These are phyloP conservation scores for Rhyzopertha dominica DNA, from an alignment of 1,140 invertebrate species.

Conservation along the genomic window DNA sequence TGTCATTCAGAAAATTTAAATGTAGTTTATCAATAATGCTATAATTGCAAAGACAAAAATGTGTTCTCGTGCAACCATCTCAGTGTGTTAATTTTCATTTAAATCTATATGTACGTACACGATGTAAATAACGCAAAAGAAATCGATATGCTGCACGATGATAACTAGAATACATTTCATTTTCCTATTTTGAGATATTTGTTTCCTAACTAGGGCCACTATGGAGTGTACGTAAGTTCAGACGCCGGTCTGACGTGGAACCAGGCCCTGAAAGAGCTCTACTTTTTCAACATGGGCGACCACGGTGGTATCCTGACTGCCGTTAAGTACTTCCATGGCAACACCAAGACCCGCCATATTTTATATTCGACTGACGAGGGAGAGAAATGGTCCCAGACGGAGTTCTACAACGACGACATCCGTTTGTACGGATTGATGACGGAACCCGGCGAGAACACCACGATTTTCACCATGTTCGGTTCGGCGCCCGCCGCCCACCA, in stretches of 20 bases:
- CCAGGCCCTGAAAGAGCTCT: slow-evolving; percentile 70
- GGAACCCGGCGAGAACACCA: slow-evolving; percentile 87
- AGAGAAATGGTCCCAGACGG: slow-evolving; percentile 66
- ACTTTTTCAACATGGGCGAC: slow-evolving; percentile 86
- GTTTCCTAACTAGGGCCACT: slow-evolving; percentile 52
- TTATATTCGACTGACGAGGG: slow-evolving; percentile 85
- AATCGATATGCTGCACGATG: too few species aligned
- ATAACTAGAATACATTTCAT: too few species aligned
- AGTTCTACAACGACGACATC: slow-evolving; percentile 66
- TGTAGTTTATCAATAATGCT: too few species aligned
- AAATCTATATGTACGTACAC: too few species aligned
- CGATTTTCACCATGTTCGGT: slow-evolving; percentile 87
- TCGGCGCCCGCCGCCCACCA: slow-evolving; percentile 69
- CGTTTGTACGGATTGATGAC: slow-evolving; percentile 83
- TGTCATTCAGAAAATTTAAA: too few species aligned
- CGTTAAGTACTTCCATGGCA: slow-evolving; percentile 70
- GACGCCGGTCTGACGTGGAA: slow-evolving; percentile 84
- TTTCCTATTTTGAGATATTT: too few species aligned
- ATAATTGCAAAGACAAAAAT: too few species aligned
- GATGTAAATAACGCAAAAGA: too few species aligned
- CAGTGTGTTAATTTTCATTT: too few species aligned
- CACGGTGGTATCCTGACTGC: slow-evolving; percentile 84
- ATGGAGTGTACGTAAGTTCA: slow-evolving; percentile 73
- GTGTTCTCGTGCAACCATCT: too few species aligned
- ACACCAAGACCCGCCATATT: slow-evolving; percentile 69